Base-by-base conservation (phyloP, 1,140 invertebrate genomes). In the Physella acuta region DNA sequence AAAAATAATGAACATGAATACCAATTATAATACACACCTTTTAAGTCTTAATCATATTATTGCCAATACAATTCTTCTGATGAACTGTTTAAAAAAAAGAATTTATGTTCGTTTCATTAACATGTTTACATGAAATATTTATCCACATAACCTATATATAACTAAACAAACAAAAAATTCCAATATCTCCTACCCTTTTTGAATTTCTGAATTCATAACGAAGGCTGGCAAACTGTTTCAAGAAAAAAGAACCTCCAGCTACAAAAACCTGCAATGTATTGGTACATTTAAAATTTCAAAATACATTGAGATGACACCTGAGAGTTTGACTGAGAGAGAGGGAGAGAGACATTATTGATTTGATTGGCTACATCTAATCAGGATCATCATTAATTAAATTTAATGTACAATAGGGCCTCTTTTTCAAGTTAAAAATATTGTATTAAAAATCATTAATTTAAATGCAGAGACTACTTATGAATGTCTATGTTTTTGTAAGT, bases 201-300 rank as follows among this genome's bases (percentile, higher is more conserved):
- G 87, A 86, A 64, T 86, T 87, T n/a, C 88, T 85, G 81, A 90
- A 91, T 75, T 90, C 86, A 79, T 91, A 93, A 72, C 91, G 91
- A 75, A 70, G 82, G 80, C 16, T 73, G 58, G 79, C 71, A 72
- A 82, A 82, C 16, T 78, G 61, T 52, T 73, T 70, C 58, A 83
- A 55, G 51, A 73, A 78, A 73, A 79, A 81, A 4, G 81, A 78
- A 17, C 77, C 80, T 17, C 76, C 79, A 53, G 80, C 73, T 33
- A 83, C 71, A 33, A 81, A 73, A 30, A 76, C 62, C 75, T 82
- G 75, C 44, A 79, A 80, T 28, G 72, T 75, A 17, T 75, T 30
- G 39, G 37, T 65, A 72, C 14, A 37, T 8, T 31, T 11, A 8
- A 55, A n/a, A 5, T 16, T 16, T 5, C 11, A 5, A 55, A 5